Evolutionary conservation across 2,888 invertebrate species (phyloP).

Genomic region (Melieria picta): DNA sequence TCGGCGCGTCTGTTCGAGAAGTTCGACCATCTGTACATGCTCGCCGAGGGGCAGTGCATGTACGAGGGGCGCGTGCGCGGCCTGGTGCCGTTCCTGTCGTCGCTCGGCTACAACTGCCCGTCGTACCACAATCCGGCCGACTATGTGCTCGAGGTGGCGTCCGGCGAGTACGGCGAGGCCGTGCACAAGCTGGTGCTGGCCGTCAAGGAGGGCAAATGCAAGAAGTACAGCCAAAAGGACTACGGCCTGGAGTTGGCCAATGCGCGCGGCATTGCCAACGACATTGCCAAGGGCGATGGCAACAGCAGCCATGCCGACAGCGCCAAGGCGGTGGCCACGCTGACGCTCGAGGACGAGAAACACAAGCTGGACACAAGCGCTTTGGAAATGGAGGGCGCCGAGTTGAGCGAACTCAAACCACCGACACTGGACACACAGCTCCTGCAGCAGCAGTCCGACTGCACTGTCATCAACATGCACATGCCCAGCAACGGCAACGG

Average conservation of each 20-base stretch:
- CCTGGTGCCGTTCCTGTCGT: slow-evolving; percentile 87
- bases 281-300: slow-evolving; percentile 66
- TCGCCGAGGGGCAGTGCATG: slow-evolving; percentile 93
- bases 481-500: slow-evolving; percentile 50
- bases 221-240: slow-evolving; percentile 68
- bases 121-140: slow-evolving; percentile 97
- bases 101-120: slow-evolving; percentile 88
- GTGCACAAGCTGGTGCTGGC: slow-evolving; percentile 85
- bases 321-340: slow-evolving; percentile 58
- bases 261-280: slow-evolving; percentile 68
- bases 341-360: slow-evolving; percentile 65
- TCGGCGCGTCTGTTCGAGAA: slow-evolving; percentile 95
- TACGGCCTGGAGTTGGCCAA: slow-evolving; percentile 54
- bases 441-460: slow-evolving; percentile 61
- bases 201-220: slow-evolving; percentile 82
- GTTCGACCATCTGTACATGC: slow-evolving; percentile 91
- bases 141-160: slow-evolving; percentile 96
- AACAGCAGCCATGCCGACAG: slow-evolving; percentile 57
- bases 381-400: slow-evolving; percentile 6
- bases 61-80: slow-evolving; percentile 87
- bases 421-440: slow-evolving; percentile 58
- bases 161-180: slow-evolving; percentile 93
- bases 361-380: slow-evolving; percentile 68
- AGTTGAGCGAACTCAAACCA: slow-evolving; percentile 67
- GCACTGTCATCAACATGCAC: slow-evolving; percentile 56